phyloP scores from a whole-genome alignment of 23 tunicate species.

The Oikopleura dioica region DNA sequence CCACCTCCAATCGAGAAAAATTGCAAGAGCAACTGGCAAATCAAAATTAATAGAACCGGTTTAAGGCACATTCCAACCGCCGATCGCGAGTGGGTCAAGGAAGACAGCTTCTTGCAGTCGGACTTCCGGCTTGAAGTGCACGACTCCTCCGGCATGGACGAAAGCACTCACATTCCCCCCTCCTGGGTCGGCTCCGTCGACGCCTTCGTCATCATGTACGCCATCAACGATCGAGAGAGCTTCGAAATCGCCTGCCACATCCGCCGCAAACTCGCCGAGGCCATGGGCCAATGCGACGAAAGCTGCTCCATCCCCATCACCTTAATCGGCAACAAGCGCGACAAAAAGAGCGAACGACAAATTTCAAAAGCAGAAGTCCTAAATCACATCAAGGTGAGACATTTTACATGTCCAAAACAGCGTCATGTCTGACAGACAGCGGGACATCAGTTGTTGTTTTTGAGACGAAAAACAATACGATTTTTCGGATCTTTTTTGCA shows the following conservation, averaged over 20 bases:
- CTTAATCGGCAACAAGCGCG: slow-evolving; percentile 2
- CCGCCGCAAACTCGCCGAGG: slow-evolving; percentile 2
- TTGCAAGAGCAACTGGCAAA: no score
- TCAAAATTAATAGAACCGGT: no score
- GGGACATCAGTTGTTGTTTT: no score
- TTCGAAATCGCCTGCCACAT: neutral
- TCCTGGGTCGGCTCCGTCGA: neutral
- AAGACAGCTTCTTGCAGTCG: neutral
- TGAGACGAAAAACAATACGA: no score
- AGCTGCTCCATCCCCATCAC: neutral
- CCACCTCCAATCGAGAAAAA: no score
- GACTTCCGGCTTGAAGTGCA: neutral
- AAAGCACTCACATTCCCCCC: neutral
- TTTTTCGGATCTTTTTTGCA: no score
- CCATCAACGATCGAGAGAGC: neutral
- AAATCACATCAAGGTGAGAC: neutral
- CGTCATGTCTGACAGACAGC: no score
- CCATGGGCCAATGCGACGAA: neutral
- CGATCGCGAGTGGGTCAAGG: neutral
- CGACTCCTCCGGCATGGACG: neutral
- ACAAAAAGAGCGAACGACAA: neutral
- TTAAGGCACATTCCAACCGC: neutral
- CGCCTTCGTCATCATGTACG: slow-evolving; percentile 8
- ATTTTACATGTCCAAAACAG: no score
- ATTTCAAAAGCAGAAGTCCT: neutral